Evolutionary conservation across 2,888 invertebrate species (phyloP), one percentile per base, ranked within the genome.

Genomic region (Chrysolina oricalcia): DNA sequence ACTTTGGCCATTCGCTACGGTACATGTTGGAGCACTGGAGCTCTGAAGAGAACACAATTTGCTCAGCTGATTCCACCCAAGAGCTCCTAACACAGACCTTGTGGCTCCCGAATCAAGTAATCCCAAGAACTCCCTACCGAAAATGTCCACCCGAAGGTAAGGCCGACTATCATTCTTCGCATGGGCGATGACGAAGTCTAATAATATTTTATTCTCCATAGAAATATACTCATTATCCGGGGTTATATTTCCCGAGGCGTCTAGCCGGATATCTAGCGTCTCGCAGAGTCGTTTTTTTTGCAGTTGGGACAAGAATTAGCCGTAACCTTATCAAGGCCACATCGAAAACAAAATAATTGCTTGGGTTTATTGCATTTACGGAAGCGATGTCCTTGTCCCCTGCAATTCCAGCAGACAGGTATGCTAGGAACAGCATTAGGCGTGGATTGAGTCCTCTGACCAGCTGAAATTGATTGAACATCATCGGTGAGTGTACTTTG

Each of bases 401-500:
- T 17, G 21, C 62, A 62, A 62, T 62, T 62, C 62, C 62, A 62
- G 35, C 62, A 62, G 23, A 27, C 6, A 35, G 62, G 62, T 62
- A 19, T 11, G 35, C 23, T 62, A 23, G 43, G 43, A 15, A 43
- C 43, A 43, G 43, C 43, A 15, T 43, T 15, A 43, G 43, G 5
- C 15, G 15, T 43, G 43, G 43, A 43, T 15, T 11, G 43, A 43
- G 43, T 9, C 1, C 43, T 15, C 1, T 43, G 43, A 43, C 0
- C 43, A 46, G 15, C 15, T 13, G 43, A 43, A 15, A 9, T 43
- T 9, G 43, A 43, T 43, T 43, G 43, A 43, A 43, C 43, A 43
- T 11, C 43, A 43, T 43, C 6, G 5, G 15, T 15, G 43, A 15
- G 43, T 43, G 43, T 43, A 43, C 43, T 15, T 9, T 35, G 35